Conservation (phyloP, 2,797 vertebrate genomes). For the Todus mexicanus region DNA sequence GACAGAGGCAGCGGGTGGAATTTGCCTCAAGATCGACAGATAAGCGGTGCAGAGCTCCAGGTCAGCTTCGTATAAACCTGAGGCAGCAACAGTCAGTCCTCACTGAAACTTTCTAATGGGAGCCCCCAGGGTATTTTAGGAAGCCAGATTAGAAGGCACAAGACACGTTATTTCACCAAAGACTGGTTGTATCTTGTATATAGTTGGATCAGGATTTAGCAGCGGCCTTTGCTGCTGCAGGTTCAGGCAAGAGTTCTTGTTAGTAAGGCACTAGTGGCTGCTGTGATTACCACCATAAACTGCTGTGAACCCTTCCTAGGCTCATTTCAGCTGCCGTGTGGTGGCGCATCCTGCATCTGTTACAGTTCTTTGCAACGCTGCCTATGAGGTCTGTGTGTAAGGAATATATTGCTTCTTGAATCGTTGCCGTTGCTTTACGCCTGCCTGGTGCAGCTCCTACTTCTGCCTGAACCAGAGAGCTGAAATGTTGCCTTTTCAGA, state of each 20-base stretch:
- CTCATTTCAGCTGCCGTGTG: not conserved
- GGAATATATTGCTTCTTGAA: not conserved
- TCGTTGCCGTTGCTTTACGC: not conserved
- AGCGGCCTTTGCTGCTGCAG: not conserved
- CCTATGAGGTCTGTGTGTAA: not conserved
- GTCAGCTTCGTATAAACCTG: not conserved
- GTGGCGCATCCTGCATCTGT: not conserved
- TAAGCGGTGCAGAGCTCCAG: not conserved
- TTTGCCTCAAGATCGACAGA: not conserved
- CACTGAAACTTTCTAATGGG: not conserved
- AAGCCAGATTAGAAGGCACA: not conserved
- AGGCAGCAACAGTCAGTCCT: not conserved
- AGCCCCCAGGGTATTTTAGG: not conserved
- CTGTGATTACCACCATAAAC: not conserved
- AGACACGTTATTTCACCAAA: not conserved
- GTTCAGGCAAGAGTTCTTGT: not conserved
- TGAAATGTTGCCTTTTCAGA: not conserved
- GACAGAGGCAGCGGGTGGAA: not conserved
- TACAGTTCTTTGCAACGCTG: not conserved
- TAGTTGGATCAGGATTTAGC: not conserved
- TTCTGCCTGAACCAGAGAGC: not conserved
- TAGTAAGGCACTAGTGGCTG: not conserved
- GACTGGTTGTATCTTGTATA: no score
- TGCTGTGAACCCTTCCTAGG: not conserved
- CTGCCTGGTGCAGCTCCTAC: not conserved